A percentile compares a stretch with the other conserved stretches of the same genome.
Conservation (phyloP, 2,888 invertebrate genomes). For the Hyppa rectilinea region DNA sequence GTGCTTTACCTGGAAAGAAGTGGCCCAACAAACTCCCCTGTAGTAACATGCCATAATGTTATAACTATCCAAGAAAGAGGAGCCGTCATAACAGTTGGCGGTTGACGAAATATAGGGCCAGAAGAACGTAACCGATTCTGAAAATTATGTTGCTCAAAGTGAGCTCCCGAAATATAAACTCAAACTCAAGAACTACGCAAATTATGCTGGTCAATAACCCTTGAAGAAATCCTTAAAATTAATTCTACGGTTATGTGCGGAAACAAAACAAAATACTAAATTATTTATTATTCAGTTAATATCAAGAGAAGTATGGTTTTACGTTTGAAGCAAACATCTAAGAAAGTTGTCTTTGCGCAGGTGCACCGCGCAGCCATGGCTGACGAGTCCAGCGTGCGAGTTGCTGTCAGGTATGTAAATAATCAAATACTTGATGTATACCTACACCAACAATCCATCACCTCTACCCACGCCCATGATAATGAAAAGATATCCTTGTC, state of each 20-base stretch:
- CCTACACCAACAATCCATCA: not conserved
- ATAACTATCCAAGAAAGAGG: not conserved
- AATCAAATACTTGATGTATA: not conserved
- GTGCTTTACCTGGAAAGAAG: no score
- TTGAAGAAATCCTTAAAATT: not conserved
- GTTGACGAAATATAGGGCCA: not conserved
- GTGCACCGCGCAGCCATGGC: slow-evolving; percentile 88
- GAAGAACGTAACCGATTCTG: not conserved
- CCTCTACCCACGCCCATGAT: not conserved
- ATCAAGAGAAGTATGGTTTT: slow-evolving; percentile 4
- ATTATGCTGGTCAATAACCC: not conserved
- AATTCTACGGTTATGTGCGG: not conserved
- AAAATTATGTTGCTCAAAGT: not conserved
- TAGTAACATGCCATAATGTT: not conserved
- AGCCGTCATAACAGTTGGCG: not conserved
- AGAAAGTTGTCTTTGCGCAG: slow-evolving; percentile 69
- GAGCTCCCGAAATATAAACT: not conserved
- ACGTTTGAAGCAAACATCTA: slow-evolving; percentile 10
- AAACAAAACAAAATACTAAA: not conserved
- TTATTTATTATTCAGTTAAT: no score
- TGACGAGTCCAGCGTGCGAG: slow-evolving; percentile 92
- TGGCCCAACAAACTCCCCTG: no score
- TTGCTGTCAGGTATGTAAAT: slow-evolving; percentile 91
- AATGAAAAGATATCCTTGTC: not conserved
- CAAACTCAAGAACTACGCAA: not conserved